These are phyloP conservation scores for Temnothorax curvispinosus DNA, from an alignment of 1,140 invertebrate genomes.

Conservation along the genomic window DNA sequence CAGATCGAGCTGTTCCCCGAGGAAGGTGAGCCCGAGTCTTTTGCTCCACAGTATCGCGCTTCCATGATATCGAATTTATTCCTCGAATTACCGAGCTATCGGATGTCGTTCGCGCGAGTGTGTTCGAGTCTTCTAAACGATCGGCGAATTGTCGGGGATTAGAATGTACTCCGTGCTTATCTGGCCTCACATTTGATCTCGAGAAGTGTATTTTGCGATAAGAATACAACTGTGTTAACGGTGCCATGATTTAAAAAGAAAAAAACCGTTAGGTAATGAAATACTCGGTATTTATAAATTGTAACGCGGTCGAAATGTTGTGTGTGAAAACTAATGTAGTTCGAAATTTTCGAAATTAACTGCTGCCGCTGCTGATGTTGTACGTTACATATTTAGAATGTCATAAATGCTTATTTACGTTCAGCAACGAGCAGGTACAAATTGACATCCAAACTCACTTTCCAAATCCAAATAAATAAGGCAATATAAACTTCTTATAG, in stretches of 20 bases:
- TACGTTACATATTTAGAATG: not conserved
- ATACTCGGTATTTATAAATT: not conserved
- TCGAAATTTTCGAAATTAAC: not conserved
- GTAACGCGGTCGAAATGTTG: not conserved
- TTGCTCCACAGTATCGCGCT: not conserved
- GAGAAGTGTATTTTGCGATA: not conserved
- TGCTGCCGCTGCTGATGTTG: not conserved
- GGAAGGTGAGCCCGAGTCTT: constrained; percentile 64
- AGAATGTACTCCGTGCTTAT: not conserved
- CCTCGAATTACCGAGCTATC: not conserved
- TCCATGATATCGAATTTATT: not conserved
- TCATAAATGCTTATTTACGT: not conserved
- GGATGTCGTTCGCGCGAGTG: not conserved
- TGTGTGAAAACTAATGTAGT: not conserved
- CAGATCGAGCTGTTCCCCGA: constrained; percentile 40
- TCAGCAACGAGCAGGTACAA: not conserved
- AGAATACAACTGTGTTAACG: not conserved
- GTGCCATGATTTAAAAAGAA: not conserved
- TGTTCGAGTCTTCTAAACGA: not conserved
- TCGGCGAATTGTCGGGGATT: not conserved
- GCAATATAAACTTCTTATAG: not conserved
- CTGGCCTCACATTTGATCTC: not conserved
- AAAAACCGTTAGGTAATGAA: not conserved
- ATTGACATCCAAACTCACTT: not conserved
- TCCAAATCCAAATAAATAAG: not conserved